Conservation (phyloP, 2,797 vertebrate species). For the Clarias laeviceps region DNA sequence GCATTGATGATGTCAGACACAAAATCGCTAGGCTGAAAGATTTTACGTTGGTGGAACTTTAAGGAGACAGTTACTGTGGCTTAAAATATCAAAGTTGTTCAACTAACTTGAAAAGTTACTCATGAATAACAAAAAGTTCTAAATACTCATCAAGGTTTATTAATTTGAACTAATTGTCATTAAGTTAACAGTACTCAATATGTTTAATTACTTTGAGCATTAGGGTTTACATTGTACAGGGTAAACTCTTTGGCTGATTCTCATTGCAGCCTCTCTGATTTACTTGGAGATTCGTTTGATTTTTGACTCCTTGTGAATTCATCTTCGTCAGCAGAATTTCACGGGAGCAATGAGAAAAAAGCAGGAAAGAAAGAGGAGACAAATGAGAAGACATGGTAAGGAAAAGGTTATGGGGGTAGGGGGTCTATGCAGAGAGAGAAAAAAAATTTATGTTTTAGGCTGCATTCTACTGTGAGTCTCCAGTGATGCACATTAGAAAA, state of each 20-base stretch:
- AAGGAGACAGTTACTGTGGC: no score
- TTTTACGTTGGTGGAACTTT: no score
- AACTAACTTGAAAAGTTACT: no score
- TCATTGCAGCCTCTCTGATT: conserved; percentile 43
- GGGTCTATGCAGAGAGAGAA: conserved; percentile 27
- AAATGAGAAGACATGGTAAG: conserved; percentile 43
- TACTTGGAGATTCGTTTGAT: conserved; percentile 45
- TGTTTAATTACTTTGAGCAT: no score
- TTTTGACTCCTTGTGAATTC: conserved; percentile 48
- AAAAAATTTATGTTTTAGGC: conserved; percentile 46
- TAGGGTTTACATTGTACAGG: no score
- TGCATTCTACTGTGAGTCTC: conserved; percentile 42
- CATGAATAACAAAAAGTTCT: no score
- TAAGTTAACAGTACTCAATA: no score
- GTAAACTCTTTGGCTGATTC: neutral
- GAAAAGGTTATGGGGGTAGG: conserved; percentile 34
- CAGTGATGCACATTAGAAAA: conserved; percentile 45
- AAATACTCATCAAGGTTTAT: no score
- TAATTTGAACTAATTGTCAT: no score
- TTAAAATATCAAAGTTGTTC: no score
- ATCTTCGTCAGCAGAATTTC: conserved; percentile 58
- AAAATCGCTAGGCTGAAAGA: no score
- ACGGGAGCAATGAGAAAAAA: conserved; percentile 15
- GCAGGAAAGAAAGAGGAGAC: conserved; percentile 40
- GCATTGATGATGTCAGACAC: no score